phyloP scores from a whole-genome alignment of 2,888 invertebrate genomes.

The Lissonota sp. region DNA sequence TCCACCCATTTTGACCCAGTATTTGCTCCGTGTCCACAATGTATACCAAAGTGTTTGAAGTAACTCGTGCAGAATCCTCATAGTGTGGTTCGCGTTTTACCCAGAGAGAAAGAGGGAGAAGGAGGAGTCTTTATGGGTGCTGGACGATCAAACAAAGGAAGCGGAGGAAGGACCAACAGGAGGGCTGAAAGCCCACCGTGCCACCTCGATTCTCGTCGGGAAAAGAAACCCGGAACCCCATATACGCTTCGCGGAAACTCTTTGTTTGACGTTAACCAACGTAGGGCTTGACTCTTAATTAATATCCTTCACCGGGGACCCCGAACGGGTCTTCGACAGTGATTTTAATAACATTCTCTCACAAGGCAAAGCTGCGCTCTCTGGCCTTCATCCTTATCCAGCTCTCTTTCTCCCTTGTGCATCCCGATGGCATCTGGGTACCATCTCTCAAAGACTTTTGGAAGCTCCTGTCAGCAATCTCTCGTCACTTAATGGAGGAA shows the following conservation, averaged over 20 bases:
- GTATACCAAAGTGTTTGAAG: too few species aligned
- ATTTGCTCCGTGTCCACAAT: too few species aligned
- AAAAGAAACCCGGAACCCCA: neutral
- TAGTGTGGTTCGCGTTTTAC: neutral
- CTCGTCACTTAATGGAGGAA: neutral
- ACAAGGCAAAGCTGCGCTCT: constrained; percentile 15
- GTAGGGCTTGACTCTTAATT: constrained; percentile 56
- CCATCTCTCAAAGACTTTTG: constrained; percentile 54
- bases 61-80: too few species aligned
- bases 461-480: neutral
- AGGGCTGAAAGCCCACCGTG: neutral
- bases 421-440: constrained; percentile 5
- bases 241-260: constrained; percentile 27
- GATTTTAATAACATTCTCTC: constrained; percentile 56
- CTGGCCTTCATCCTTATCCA: neutral
- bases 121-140: constrained; percentile 2
- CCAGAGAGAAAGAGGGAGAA: neutral
- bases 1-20: too few species aligned
- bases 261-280: constrained; percentile 49
- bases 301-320: constrained; percentile 45
- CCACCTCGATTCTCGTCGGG: neutral
- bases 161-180: neutral
- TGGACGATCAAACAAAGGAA: constrained; percentile 1
- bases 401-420: constrained; percentile 8
- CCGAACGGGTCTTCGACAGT: constrained; percentile 59